Conservation (phyloP, 23 tunicate species). For the Styela clava region DNA sequence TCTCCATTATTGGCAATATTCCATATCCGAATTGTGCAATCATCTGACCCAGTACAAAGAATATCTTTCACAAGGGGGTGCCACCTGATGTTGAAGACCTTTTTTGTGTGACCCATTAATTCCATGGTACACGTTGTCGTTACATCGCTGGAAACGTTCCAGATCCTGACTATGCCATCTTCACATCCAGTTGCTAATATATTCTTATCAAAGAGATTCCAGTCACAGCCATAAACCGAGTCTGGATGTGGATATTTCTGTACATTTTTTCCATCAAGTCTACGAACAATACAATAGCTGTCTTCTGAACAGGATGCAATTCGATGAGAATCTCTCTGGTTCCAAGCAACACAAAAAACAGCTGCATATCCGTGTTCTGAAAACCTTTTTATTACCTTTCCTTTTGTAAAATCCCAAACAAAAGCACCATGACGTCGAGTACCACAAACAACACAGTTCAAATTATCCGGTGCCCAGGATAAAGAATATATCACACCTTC, state of each 20-base stretch:
- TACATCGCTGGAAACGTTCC: slow-evolving; percentile 29
- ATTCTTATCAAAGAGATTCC: slow-evolving; percentile 63
- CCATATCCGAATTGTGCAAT: slow-evolving; percentile 61
- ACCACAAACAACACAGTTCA: slow-evolving; percentile 70
- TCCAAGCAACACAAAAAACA: slow-evolving; percentile 89
- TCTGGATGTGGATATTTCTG: slow-evolving; percentile 55
- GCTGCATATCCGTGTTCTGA: slow-evolving; percentile 70
- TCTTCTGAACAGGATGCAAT: slow-evolving; percentile 87
- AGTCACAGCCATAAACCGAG: slow-evolving; percentile 74
- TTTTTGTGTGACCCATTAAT: slow-evolving; percentile 36
- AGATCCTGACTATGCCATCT: slow-evolving; percentile 70
- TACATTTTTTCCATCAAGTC: slow-evolving; percentile 44
- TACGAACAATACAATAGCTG: slow-evolving; percentile 50
- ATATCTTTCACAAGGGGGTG: slow-evolving; percentile 65
- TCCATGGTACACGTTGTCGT: slow-evolving; percentile 5
- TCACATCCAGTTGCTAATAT: slow-evolving; percentile 83
- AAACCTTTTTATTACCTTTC: slow-evolving; percentile 53
- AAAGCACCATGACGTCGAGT: slow-evolving; percentile 78
- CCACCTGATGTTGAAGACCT: slow-evolving; percentile 85
- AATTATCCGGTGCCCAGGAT: slow-evolving; percentile 82
- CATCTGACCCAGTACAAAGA: slow-evolving; percentile 86
- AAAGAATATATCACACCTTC: slow-evolving; percentile 91
- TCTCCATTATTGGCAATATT: neutral
- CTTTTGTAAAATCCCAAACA: slow-evolving; percentile 73
- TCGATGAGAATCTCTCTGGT: slow-evolving; percentile 59